phyloP scores from a whole-genome alignment of 2,888 invertebrate species.

The Drosophila tripunctata region DNA sequence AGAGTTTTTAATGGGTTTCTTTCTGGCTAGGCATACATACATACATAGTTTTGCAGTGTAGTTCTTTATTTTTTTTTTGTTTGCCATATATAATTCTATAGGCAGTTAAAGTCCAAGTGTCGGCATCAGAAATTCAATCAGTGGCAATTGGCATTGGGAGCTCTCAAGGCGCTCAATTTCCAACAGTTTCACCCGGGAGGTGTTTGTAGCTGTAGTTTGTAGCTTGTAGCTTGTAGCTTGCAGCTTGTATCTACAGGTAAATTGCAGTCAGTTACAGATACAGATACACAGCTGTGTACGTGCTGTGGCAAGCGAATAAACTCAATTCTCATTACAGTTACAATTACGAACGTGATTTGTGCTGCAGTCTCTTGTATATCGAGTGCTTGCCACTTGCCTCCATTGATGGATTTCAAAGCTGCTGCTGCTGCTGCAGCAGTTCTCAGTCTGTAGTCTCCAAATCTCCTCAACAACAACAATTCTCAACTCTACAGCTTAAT shows the following conservation, averaged over 20 bases:
- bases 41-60: too few species aligned
- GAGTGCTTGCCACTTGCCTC: slow-evolving; percentile 44
- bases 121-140: slow-evolving; percentile 22
- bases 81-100: slow-evolving; percentile 18
- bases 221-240: slow-evolving; percentile 14
- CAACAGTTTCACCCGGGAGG: slow-evolving; percentile 17
- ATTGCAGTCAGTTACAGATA: slow-evolving; percentile 25
- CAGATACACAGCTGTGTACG: slow-evolving; percentile 29
- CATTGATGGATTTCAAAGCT: slow-evolving; percentile 73
- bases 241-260: slow-evolving; percentile 35
- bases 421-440: slow-evolving; percentile 28
- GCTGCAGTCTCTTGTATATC: slow-evolving; percentile 42
- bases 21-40: too few species aligned
- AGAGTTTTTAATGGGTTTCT: slow-evolving; percentile 22
- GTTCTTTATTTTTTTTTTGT: background rate
- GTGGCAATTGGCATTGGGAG: slow-evolving; percentile 12
- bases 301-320: slow-evolving; percentile 42
- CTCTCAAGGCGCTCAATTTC: slow-evolving; percentile 16
- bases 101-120: slow-evolving; percentile 14
- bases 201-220: slow-evolving; percentile 25
- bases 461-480: too few species aligned
- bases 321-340: slow-evolving; percentile 66
- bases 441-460: background rate
- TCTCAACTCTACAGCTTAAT: slow-evolving; percentile 3
- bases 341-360: slow-evolving; percentile 75